phyloP scores from a whole-genome alignment of 2,797 vertebrate genomes.

The Urocyon cinereoargenteus region DNA sequence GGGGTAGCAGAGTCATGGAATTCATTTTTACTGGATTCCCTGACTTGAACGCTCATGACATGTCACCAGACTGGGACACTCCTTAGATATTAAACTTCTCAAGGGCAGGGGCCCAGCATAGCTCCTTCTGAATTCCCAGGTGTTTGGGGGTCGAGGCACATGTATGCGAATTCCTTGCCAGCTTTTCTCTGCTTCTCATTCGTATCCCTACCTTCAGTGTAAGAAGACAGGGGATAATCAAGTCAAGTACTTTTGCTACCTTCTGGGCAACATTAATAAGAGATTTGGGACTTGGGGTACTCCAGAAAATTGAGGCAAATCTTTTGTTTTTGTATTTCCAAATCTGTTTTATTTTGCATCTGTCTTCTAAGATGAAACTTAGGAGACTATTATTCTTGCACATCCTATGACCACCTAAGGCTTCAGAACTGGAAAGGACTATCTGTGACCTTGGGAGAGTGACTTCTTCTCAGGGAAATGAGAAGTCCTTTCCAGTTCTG shows the following conservation, averaged over 20 bases:
- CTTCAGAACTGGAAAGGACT: slow-evolving; percentile 37
- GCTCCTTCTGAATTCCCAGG: neutral
- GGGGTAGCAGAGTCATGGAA: neutral
- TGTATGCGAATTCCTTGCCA: neutral
- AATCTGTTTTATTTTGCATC: neutral
- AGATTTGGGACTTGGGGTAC: neutral
- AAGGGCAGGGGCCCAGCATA: neutral
- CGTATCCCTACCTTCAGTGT: neutral
- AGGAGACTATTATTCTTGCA: neutral
- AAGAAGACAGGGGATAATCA: neutral
- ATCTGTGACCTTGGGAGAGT: too few species aligned
- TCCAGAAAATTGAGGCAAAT: neutral
- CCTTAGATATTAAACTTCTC: neutral
- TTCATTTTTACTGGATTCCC: neutral
- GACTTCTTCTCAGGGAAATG: too few species aligned
- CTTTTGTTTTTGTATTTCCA: neutral
- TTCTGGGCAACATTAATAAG: neutral
- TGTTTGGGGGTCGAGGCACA: neutral
- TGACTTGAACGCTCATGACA: neutral
- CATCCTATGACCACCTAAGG: neutral
- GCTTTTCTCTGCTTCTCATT: neutral
- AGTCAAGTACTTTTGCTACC: neutral
- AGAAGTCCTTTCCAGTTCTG: too few species aligned
- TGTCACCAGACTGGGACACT: neutral
- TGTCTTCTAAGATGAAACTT: neutral